These are phyloP conservation scores for Brachylomia viminalis DNA, from an alignment of 2,888 invertebrate genomes.

Conservation along the genomic window DNA sequence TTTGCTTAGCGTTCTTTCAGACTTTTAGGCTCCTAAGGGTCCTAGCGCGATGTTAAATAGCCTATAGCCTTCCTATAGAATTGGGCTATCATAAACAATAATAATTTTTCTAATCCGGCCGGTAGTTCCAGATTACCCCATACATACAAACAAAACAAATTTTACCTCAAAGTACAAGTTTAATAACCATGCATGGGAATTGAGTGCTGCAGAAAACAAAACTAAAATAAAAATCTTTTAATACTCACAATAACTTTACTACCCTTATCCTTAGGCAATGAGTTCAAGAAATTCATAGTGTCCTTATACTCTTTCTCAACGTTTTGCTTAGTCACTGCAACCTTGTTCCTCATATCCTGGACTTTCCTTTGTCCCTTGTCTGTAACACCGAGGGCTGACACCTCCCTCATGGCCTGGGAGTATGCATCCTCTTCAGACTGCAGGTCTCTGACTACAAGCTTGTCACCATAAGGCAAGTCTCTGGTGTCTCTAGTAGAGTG, in stretches of 20 bases:
- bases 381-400: slow-evolving; percentile 60
- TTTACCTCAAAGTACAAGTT: too few species aligned
- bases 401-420: slow-evolving; percentile 81
- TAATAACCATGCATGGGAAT: too few species aligned
- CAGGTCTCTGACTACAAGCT: slow-evolving; percentile 77
- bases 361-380: slow-evolving; percentile 74
- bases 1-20: too few species aligned
- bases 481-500: slow-evolving; percentile 81
- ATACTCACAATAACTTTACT: slow-evolving; percentile 79
- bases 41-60: too few species aligned
- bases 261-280: slow-evolving; percentile 79
- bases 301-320: slow-evolving; percentile 87
- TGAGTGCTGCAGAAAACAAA: neutral
- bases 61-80: too few species aligned
- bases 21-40: too few species aligned
- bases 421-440: slow-evolving; percentile 83
- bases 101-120: too few species aligned
- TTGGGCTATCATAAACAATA: too few species aligned
- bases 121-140: too few species aligned
- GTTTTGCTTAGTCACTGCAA: slow-evolving; percentile 92
- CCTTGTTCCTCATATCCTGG: slow-evolving; percentile 79
- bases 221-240: neutral
- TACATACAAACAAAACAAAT: too few species aligned
- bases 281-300: slow-evolving; percentile 84
- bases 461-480: slow-evolving; percentile 73